Percentiles rank a stretch among this genome's conserved stretches.
Conservation (phyloP, 2,888 invertebrate species). For the Cephus sareptanus region DNA sequence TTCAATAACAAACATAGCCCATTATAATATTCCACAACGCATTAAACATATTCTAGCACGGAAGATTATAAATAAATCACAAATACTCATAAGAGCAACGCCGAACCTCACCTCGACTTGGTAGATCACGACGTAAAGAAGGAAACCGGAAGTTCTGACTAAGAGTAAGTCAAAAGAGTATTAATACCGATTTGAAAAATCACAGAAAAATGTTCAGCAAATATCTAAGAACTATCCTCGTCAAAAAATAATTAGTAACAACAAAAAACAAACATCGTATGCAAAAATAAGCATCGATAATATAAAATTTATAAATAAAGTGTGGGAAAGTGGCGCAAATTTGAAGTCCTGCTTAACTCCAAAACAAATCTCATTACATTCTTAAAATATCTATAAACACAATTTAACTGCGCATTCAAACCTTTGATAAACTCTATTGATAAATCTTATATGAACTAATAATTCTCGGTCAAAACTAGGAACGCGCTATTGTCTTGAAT, state of each 20-base stretch:
- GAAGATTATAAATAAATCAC: not conserved
- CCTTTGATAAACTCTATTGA: not conserved
- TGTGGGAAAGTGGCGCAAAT: not conserved
- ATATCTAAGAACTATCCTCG: not conserved
- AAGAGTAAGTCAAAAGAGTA: slow-evolving; percentile 5
- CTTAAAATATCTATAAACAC: not conserved
- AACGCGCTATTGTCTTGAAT: not conserved
- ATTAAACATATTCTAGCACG: not conserved
- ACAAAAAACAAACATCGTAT: not conserved
- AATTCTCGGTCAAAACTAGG: not conserved
- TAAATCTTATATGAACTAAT: not conserved
- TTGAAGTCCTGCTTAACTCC: not conserved
- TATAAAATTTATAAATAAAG: not conserved
- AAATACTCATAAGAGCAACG: not conserved
- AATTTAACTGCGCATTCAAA: not conserved
- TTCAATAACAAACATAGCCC: not conserved
- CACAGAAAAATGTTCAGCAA: not conserved
- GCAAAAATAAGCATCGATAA: not conserved
- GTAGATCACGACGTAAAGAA: slow-evolving; percentile 17
- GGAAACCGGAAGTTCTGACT: slow-evolving; percentile 12
- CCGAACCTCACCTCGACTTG: slow-evolving; percentile 15
- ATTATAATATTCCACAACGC: not conserved
- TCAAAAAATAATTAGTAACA: not conserved
- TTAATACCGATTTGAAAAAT: not conserved
- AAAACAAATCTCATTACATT: not conserved